phyloP scores from a whole-genome alignment of 2,797 vertebrate genomes.

The Molossus molossus region DNA sequence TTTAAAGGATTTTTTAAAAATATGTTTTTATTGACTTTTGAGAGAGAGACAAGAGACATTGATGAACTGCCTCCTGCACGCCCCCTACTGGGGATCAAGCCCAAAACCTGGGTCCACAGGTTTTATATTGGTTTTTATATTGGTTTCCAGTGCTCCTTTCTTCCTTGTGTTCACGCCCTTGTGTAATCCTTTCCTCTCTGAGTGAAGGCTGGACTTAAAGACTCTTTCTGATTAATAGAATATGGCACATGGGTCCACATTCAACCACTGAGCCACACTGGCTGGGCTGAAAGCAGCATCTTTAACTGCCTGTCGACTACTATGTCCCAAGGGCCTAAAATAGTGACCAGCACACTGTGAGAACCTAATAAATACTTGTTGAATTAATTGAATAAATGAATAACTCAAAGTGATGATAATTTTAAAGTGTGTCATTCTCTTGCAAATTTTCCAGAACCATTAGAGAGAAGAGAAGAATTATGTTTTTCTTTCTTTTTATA shows the following conservation, averaged over 20 bases:
- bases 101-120: too few species aligned
- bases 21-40: too few species aligned
- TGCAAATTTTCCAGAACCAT: constrained; percentile 26
- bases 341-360: neutral
- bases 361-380: constrained; percentile 41
- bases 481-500: neutral
- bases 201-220: neutral
- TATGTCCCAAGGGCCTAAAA: neutral
- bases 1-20: too few species aligned
- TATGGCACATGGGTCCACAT: neutral
- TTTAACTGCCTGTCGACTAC: neutral
- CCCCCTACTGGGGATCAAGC: too few species aligned
- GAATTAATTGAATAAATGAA: constrained; percentile 49
- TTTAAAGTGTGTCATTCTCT: constrained; percentile 35
- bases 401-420: constrained; percentile 1
- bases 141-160: neutral
- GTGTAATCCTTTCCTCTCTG: neutral
- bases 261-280: too few species aligned
- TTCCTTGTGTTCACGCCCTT: neutral
- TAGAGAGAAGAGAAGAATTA: neutral
- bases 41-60: too few species aligned
- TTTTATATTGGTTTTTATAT: neutral
- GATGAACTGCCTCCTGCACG: too few species aligned
- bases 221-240: neutral
- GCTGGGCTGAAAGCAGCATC: neutral